Evolutionary conservation across 2,113 vertebrate species (phyloP).

Genomic region (Cyprinodon variegatus): DNA sequence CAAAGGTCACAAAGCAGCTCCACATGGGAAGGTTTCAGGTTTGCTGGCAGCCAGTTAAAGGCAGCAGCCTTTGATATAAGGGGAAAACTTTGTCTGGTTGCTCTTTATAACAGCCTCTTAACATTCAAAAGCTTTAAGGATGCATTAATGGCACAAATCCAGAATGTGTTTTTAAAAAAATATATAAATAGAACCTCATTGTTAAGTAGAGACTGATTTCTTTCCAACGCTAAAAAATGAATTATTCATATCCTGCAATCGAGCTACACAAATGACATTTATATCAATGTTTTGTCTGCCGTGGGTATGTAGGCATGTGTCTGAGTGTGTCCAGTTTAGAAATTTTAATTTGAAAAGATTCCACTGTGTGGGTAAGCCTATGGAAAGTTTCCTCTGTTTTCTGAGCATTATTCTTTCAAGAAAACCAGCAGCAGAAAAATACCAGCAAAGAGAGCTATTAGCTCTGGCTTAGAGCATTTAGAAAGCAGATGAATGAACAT

Average conservation of each 20-base stretch:
- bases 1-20: not conserved
- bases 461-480: conserved; percentile 58
- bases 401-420: conserved; percentile 29
- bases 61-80: not conserved
- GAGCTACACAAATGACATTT: conserved; percentile 9
- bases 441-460: conserved; percentile 47
- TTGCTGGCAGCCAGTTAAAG: not conserved
- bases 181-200: not conserved
- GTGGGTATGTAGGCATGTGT: not conserved
- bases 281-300: not conserved
- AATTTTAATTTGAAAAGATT: conserved; percentile 28
- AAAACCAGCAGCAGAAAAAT: conserved; percentile 33
- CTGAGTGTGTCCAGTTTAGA: conserved; percentile 3
- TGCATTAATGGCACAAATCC: not conserved
- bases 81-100: not conserved
- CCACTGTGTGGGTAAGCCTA: conserved; percentile 20
- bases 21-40: not conserved
- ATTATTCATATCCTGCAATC: conserved; percentile 6
- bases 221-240: conserved; percentile 3
- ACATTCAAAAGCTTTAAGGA: not conserved
- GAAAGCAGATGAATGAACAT: conserved; percentile 35
- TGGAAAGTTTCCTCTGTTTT: conserved; percentile 30
- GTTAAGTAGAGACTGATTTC: not conserved
- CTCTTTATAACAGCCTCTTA: not conserved
- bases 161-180: not conserved